Evolutionary conservation across 2,888 invertebrate species (phyloP).

Genomic region (Clivina fossor): DNA sequence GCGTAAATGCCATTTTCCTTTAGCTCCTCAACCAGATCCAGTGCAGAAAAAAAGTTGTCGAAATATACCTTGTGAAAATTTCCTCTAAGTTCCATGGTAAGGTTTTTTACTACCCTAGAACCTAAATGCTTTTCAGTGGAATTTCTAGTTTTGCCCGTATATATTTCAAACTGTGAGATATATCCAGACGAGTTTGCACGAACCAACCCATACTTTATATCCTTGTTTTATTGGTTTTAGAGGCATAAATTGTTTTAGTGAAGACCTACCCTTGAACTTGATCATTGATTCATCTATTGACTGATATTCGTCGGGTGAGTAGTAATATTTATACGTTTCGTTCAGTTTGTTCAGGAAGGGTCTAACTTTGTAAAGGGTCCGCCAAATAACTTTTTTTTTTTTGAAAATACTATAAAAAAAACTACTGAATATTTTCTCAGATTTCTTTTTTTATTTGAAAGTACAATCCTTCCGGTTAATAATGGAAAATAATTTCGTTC

Average conservation of each 20-base stretch:
- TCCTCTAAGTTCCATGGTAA: conserved; percentile 15
- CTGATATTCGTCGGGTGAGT: conserved; percentile 33
- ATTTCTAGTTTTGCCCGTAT: conserved; percentile 45
- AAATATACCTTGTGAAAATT: conserved; percentile 37
- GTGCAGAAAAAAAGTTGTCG: conserved; percentile 40
- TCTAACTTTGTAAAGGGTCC: too few species aligned
- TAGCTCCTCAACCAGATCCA: conserved; percentile 37
- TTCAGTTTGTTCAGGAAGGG: conserved; percentile 36
- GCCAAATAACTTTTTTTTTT: too few species aligned
- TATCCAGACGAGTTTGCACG: conserved; percentile 38
- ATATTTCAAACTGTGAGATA: conserved; percentile 44
- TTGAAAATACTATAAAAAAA: too few species aligned
- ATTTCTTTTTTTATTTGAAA: too few species aligned
- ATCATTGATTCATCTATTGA: conserved; percentile 40
- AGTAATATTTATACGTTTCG: conserved; percentile 34
- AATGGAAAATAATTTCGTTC: too few species aligned
- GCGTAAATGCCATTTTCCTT: conserved; percentile 37
- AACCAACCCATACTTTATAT: conserved; percentile 39
- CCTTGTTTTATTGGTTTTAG: conserved; percentile 38
- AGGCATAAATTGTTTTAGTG: conserved; percentile 38
- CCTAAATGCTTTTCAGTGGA: conserved; percentile 42
- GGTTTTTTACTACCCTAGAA: conserved; percentile 35
- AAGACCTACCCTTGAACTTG: conserved; percentile 38
- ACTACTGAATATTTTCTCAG: too few species aligned
- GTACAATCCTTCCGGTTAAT: too few species aligned